Percentiles rank a stretch among this genome's conserved stretches.
Conservation (phyloP, 1,140 invertebrate genomes). For the Monochamus saltuarius region DNA sequence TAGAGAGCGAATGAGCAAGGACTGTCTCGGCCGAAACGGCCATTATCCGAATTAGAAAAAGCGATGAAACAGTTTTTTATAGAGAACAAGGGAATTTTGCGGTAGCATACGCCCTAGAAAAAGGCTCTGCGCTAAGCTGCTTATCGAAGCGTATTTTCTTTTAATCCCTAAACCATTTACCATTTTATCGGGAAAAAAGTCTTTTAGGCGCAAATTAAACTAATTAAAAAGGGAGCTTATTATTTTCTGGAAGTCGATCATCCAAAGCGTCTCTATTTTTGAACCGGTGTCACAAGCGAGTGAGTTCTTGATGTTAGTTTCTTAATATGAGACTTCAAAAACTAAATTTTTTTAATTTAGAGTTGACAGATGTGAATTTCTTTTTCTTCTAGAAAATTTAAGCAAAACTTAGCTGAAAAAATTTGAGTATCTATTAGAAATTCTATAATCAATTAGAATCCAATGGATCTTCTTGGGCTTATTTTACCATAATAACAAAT, state of each 20-base stretch:
- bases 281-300: background rate
- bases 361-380: no score
- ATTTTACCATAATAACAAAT: no score
- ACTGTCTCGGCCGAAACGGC: no score
- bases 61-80: conserved; percentile 5
- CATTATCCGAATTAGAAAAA: no score
- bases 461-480: no score
- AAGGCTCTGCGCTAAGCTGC: conserved; percentile 4
- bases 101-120: background rate
- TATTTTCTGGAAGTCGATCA: background rate
- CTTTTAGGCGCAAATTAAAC: conserved; percentile 6
- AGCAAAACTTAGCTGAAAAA: no score
- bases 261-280: background rate
- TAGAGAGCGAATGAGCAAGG: no score
- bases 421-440: no score
- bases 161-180: conserved; percentile 8
- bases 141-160: conserved; percentile 7
- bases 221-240: conserved; percentile 4
- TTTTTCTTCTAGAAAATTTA: no score
- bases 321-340: no score
- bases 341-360: no score
- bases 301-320: background rate
- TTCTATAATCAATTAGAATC: no score
- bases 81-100: background rate
- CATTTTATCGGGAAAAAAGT: conserved; percentile 3